These are phyloP conservation scores for Danionella dracula DNA, from an alignment of 2,797 vertebrate genomes.

Conservation along the genomic window DNA sequence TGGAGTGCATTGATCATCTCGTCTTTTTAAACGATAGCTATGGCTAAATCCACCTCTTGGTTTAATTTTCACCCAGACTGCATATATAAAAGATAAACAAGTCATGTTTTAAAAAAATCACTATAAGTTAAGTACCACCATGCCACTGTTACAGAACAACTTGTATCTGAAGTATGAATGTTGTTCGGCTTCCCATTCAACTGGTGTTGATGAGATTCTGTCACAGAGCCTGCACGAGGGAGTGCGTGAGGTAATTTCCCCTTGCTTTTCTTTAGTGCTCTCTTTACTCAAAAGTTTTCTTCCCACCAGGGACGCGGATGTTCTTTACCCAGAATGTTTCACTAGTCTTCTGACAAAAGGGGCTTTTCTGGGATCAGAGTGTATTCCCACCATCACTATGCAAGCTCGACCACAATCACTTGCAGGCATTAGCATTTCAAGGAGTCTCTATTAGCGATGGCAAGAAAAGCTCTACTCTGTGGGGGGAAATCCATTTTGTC, in stretches of 20 bases:
- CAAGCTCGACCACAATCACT: constrained; percentile 81
- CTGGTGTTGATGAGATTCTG: constrained; percentile 34
- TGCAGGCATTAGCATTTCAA: constrained; percentile 93
- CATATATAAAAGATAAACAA: no score
- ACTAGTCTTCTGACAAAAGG: constrained; percentile 75
- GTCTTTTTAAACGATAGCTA: no score
- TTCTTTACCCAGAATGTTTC: constrained; percentile 74
- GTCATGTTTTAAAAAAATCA: no score
- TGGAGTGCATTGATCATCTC: no score
- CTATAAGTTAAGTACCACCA: no score
- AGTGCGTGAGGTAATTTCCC: constrained; percentile 32
- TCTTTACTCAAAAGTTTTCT: constrained; percentile 18
- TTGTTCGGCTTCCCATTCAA: not conserved
- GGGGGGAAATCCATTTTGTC: constrained; percentile 88
- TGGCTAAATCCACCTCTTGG: no score
- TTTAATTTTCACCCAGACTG: no score
- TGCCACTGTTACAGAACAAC: not conserved
- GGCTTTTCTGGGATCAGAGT: constrained; percentile 73
- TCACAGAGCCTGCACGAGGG: constrained; percentile 24
- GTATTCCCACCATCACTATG: constrained; percentile 83
- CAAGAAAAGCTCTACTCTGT: constrained; percentile 86
- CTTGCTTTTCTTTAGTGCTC: constrained; percentile 30
- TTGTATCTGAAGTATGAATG: not conserved
- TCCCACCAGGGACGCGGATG: constrained; percentile 63
- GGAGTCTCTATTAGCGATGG: constrained; percentile 81